Evolutionary conservation across 2,797 vertebrate species (phyloP).

Genomic region (Crenichthys baileyi): DNA sequence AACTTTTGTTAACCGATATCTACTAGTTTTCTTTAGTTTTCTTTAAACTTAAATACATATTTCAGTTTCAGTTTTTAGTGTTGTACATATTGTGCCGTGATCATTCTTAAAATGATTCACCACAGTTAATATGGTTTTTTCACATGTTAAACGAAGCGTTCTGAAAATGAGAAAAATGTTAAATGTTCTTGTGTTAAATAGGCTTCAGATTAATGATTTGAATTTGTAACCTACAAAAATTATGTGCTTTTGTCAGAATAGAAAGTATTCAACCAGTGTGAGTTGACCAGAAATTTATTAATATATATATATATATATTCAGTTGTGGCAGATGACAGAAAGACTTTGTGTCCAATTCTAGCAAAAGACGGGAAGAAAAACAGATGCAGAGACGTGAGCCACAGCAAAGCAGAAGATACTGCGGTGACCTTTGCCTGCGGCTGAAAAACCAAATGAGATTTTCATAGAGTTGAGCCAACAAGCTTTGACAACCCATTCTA

Average conservation of each 20-base stretch:
- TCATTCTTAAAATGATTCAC: background rate
- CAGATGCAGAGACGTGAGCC: constrained; percentile 26
- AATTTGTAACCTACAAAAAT: background rate
- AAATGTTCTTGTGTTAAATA: background rate
- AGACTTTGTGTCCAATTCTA: constrained; percentile 52
- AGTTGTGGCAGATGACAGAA: constrained; percentile 72
- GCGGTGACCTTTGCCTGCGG: constrained; percentile 71
- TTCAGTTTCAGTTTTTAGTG: background rate
- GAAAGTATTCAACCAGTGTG: background rate
- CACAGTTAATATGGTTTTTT: background rate
- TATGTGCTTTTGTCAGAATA: background rate
- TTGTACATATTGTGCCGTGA: background rate
- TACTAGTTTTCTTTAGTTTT: background rate
- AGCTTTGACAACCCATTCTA: constrained; percentile 49
- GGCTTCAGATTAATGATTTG: background rate
- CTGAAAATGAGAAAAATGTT: background rate
- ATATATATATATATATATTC: constrained; percentile 8
- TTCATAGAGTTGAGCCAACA: constrained; percentile 54
- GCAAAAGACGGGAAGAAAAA: constrained; percentile 29
- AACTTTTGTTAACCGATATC: background rate
- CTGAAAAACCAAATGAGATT: constrained; percentile 63
- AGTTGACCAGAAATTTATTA: no score
- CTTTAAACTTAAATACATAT: background rate
- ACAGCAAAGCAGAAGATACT: constrained; percentile 37
- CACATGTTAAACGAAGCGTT: background rate